Conservation (phyloP, 2,113 vertebrate genomes). For the Corythornis madagascariensis region DNA sequence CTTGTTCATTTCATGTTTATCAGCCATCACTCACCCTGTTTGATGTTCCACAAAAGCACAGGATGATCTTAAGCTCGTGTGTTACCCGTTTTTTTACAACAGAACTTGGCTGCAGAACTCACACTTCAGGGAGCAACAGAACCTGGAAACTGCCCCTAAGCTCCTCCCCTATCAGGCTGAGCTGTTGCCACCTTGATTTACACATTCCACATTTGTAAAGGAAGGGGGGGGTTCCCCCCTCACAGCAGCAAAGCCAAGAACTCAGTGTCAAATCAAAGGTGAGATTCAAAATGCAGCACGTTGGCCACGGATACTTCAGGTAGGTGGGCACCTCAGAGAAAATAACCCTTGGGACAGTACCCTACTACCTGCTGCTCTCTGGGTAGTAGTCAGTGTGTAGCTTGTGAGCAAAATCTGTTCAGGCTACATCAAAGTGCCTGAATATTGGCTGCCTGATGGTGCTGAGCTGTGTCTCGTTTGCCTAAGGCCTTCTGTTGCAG, state of each 20-base stretch:
- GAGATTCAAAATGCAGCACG: not conserved
- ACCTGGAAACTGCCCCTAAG: not conserved
- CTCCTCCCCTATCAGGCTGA: not conserved
- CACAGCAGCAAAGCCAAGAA: not conserved
- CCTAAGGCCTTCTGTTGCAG: not conserved
- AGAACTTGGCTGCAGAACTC: not conserved
- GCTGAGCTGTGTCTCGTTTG: not conserved
- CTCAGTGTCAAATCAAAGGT: not conserved
- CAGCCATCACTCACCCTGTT: slow-evolving; percentile 16
- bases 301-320: not conserved
- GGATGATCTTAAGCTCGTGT: not conserved
- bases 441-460: not conserved
- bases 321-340: not conserved
- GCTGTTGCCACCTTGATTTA: not conserved
- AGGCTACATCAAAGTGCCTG: not conserved
- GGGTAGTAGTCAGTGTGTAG: not conserved
- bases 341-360: not conserved
- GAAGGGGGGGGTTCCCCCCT: fast-evolving
- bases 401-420: not conserved
- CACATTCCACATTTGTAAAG: not conserved
- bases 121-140: not conserved
- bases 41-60: slow-evolving; percentile 12
- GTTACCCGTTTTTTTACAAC: not conserved
- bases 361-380: slow-evolving; percentile 14
- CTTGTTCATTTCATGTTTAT: slow-evolving; percentile 4